Evolutionary conservation across 2,888 invertebrate genomes (phyloP), one percentile per base, ranked within the genome.

Genomic region (Xanthia icteritia): DNA sequence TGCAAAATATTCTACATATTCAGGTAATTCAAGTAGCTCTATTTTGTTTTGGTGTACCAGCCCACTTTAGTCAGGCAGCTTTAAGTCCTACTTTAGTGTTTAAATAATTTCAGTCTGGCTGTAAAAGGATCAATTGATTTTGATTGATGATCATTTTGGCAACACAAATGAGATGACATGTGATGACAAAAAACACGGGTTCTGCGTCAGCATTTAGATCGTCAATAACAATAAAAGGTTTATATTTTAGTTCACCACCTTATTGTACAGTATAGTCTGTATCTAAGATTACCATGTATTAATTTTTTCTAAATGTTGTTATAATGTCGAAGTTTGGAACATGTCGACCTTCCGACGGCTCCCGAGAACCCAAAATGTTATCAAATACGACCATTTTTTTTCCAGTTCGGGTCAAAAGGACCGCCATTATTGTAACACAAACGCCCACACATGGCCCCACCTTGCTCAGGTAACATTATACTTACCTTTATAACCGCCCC

Each of bases 401-500:
- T 77, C 48, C 72, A 11, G 48, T 76, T 73, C 39, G 79, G 86
- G 82, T 78, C 79, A 79, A 85, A 88, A 89, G 88, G 76, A 76
- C 89, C 90, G 91, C 92, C 92, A 91, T 91, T 90, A 90, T 90
- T 90, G 45, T 87, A 82, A 85, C 84, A 90, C 85, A 86, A 88
- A 83, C 89, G 85, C 88, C 88, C 85, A 86, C 92, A 91, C 87
- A 90, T 92, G 92, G 90, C 91, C 89, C 90, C 92, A 92, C 92
- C 91, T 92, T 89, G 84, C 86, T 81, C 92, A 92, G 92, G 92
- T 92, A 92, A 91, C 67, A 78, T 58, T 51, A 73, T 80, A 82
- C 74, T 82, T 84, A 87, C 83, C 88, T 84, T 84, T 85, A 73
- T 69, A 68, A 23, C 31, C 36, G 63, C n/a, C 39, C 23, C 72